Percentiles rank a stretch among this genome's conserved stretches.
Conservation (phyloP, 2,797 vertebrate species). For the Siniperca obscura region DNA sequence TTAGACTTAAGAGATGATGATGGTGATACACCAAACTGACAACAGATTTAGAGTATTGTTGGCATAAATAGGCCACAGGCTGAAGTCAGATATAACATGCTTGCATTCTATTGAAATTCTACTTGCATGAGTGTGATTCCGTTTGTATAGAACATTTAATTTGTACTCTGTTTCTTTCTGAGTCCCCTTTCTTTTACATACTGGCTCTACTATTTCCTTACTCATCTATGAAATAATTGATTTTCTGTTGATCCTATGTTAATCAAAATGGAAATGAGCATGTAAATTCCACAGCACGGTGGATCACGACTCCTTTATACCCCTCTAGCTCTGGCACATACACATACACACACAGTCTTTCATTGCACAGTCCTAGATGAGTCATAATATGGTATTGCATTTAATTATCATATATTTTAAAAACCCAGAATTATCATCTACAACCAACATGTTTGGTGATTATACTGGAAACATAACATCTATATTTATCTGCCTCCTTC, state of each 20-base stretch:
- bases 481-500: conserved; percentile 67
- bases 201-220: conserved; percentile 46
- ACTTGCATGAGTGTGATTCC: conserved; percentile 19
- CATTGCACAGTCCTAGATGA: conserved; percentile 52
- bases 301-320: conserved; percentile 69
- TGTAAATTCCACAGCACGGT: conserved; percentile 72
- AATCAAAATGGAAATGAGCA: conserved; percentile 84
- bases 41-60: conserved; percentile 38
- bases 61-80: conserved; percentile 53
- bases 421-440: conserved; percentile 65
- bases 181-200: conserved; percentile 37
- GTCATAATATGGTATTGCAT: conserved; percentile 68
- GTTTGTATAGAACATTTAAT: conserved; percentile 51
- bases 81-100: conserved; percentile 49
- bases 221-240: conserved; percentile 77
- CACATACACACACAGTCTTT: conserved; percentile 17
- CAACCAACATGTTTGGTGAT: conserved; percentile 66
- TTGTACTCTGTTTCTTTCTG: conserved; percentile 44
- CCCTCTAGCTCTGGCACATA: conserved; percentile 49
- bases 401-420: conserved; percentile 73
- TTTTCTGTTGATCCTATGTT: conserved; percentile 78
- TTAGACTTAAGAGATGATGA: conserved; percentile 49
- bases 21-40: conserved; percentile 53
- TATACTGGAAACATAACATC: conserved; percentile 59
- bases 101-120: conserved; percentile 35